Base-by-base conservation (phyloP, 2,888 invertebrate genomes). In the Spialia ferax region DNA sequence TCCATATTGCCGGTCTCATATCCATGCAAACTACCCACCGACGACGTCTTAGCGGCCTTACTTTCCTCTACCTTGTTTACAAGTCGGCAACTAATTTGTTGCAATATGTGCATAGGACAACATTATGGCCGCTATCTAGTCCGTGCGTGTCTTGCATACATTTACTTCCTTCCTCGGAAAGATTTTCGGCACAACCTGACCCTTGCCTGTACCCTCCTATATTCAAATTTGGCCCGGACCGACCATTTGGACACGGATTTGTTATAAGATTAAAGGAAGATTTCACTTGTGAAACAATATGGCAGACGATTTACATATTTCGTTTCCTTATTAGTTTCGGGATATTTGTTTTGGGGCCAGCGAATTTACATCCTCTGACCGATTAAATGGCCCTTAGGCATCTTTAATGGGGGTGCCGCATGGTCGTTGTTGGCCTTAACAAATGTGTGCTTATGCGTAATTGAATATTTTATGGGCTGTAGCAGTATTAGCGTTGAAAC, bases 261-360 rank as follows among this genome's bases (percentile, higher is more conserved):
- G 93, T 93, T 94, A 93, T 93, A 94, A 94, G 94, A 94, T 94
- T 94, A 94, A 93, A 93, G 93, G 93, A 94, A 94, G 94, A 94
- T 94, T 94, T 94, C 91, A 93, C 93, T 94, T 93, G 91, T 89
- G 91, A 90, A 93, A 93, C 94, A 93, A 93, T 93, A 94, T 94
- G 92, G 91, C 89, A 91, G 85, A 86, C 89, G 88, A 93, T 93
- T 93, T 93, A 93, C 93, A 93, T 93, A 93, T 93, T 93, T 93
- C 93, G 93, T 92, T 93, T 93, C 93, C 93, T 93, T 93, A 93
- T 93, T 93, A 93, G 93, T 93, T 93, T 92, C 86, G 92, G 93
- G 91, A 91, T 93, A 93, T 93, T 93, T 93, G 93, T 93, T 92
- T 93, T 93, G 87, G 93, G 92, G 91, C 90, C 85, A 84, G 80